A percentile compares a stretch with the other conserved stretches of the same genome.
Evolutionary conservation across 2,797 vertebrate genomes (phyloP).

Genomic region (Semaprochilodus insignis): DNA sequence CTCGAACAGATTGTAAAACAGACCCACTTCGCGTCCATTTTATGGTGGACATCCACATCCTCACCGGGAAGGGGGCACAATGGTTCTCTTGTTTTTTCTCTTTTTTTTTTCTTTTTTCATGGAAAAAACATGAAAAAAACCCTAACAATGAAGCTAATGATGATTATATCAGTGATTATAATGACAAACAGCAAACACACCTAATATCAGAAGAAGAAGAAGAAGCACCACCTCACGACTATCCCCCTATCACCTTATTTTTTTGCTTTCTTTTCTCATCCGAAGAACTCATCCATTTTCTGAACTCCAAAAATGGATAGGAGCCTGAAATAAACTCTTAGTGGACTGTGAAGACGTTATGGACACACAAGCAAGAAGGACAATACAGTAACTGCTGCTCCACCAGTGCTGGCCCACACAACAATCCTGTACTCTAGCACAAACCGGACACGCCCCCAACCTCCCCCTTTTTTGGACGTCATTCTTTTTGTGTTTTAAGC

Average conservation of each 20-base stretch:
- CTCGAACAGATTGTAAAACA: slow-evolving; percentile 68
- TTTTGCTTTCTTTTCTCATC: slow-evolving; percentile 34
- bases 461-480: slow-evolving; percentile 35
- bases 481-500: slow-evolving; percentile 50
- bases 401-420: slow-evolving; percentile 9
- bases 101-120: slow-evolving; percentile 1
- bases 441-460: slow-evolving; percentile 34
- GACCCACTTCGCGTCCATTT: slow-evolving; percentile 70
- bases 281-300: too few species aligned
- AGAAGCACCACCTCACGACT: slow-evolving; percentile 66
- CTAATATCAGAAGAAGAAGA: slow-evolving; percentile 60
- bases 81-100: slow-evolving; percentile 29
- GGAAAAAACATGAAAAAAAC: slow-evolving; percentile 58
- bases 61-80: slow-evolving; percentile 57
- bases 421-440: slow-evolving; percentile 51
- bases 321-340: slow-evolving; percentile 59
- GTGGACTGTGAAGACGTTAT: slow-evolving; percentile 30
- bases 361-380: neutral
- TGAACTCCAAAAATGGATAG: slow-evolving; percentile 66
- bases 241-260: slow-evolving; percentile 59
- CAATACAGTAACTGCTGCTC: slow-evolving; percentile 8
- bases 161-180: slow-evolving; percentile 61
- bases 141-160: slow-evolving; percentile 66
- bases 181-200: slow-evolving; percentile 55
- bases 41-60: slow-evolving; percentile 68